phyloP scores from a whole-genome alignment of 2,797 vertebrate genomes.

The Mormyrus hasselquistii region DNA sequence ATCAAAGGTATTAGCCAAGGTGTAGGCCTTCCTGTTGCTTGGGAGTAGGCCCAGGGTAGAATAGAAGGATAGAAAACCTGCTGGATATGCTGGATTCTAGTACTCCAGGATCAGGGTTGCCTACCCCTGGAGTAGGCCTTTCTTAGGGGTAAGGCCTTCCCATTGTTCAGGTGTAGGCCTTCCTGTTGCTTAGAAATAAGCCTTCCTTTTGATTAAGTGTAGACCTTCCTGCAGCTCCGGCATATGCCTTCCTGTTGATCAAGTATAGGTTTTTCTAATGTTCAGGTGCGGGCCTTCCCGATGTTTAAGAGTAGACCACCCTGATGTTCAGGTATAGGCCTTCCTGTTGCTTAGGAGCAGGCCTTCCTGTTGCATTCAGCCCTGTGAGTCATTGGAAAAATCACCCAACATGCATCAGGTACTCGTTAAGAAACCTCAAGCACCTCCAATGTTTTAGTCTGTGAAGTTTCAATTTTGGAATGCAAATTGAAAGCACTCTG shows the following conservation, averaged over 20 bases:
- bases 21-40: not conserved
- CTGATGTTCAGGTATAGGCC: not conserved
- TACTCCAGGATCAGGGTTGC: not conserved
- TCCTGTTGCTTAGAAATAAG: not conserved
- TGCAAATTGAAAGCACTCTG: not conserved
- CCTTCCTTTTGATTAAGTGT: not conserved
- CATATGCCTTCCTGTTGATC: not conserved
- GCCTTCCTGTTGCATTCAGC: not conserved
- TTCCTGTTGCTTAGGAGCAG: not conserved
- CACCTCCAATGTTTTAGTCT: constrained; percentile 6
- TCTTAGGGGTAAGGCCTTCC: not conserved
- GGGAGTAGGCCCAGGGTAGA: not conserved
- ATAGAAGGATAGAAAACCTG: not conserved
- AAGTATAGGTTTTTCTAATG: not conserved
- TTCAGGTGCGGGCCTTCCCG: not conserved
- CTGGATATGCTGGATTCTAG: not conserved
- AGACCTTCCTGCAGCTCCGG: not conserved
- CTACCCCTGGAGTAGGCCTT: not conserved
- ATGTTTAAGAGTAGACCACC: not conserved
- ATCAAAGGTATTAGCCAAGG: not conserved
- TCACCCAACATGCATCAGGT: not conserved
- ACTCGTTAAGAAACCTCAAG: not conserved
- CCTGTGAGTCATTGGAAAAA: not conserved
- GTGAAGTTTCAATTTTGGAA: not conserved
- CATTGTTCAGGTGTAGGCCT: not conserved